Percentiles rank a stretch among this genome's conserved stretches.
Conservation (phyloP, 2,888 invertebrate species). For the Thymelicus acteon region DNA sequence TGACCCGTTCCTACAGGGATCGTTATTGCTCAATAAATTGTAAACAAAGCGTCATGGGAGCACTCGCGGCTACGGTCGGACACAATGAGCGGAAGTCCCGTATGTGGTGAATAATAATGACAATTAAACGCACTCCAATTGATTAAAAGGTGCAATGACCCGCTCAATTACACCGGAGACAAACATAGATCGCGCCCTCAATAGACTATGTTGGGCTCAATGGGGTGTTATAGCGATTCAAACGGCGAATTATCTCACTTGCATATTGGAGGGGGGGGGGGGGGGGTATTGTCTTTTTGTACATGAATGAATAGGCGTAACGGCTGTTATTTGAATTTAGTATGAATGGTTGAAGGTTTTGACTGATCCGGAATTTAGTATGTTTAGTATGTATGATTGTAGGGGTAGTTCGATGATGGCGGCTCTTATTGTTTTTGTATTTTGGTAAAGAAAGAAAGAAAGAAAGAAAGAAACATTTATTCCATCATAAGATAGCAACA, state of each 20-base stretch:
- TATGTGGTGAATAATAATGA: slow-evolving; percentile 47
- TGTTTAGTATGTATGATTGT: too few species aligned
- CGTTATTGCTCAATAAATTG: slow-evolving; percentile 24
- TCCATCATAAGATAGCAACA: too few species aligned
- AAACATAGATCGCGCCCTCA: slow-evolving; percentile 11
- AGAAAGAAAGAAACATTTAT: too few species aligned
- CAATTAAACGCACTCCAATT: slow-evolving; percentile 47
- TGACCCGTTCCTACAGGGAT: not conserved
- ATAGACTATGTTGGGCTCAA: slow-evolving; percentile 13
- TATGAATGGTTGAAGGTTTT: too few species aligned
- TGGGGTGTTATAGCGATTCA: not conserved
- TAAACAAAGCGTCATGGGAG: slow-evolving; percentile 8
- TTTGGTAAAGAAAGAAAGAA: too few species aligned
- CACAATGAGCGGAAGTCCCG: slow-evolving; percentile 50
- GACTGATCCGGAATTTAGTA: too few species aligned
- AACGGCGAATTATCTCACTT: too few species aligned
- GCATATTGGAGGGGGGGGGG: too few species aligned
- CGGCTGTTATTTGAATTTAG: too few species aligned
- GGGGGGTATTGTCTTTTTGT: not conserved
- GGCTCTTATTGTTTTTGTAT: too few species aligned
- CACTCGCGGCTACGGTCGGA: slow-evolving; percentile 1
- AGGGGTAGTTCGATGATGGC: too few species aligned
- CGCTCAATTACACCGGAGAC: slow-evolving; percentile 15
- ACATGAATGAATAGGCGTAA: too few species aligned
- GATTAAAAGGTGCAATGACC: slow-evolving; percentile 47